A percentile compares a stretch with the other conserved stretches of the same genome.
phyloP scores from a whole-genome alignment of 2,888 invertebrate species.

The Tuta absoluta region DNA sequence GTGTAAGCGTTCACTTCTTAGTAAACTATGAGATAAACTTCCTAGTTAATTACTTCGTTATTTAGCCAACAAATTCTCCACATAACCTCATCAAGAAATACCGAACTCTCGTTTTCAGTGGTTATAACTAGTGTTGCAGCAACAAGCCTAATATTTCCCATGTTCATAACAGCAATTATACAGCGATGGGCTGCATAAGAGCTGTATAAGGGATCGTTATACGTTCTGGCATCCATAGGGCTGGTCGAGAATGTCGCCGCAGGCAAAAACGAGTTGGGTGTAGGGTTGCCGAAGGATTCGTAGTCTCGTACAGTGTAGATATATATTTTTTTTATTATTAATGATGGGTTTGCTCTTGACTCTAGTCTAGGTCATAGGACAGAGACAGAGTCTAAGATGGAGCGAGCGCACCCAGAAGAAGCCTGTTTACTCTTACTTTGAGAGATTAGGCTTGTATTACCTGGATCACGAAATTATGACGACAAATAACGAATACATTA shows the following conservation, averaged over 20 bases:
- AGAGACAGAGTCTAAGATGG: no score
- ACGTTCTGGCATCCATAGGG: constrained; percentile 16
- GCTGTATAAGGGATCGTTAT: constrained; percentile 16
- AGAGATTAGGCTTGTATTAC: no score
- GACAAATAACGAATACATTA: background rate
- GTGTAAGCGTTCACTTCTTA: background rate
- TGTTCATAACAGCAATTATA: constrained; percentile 19
- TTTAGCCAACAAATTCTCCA: background rate
- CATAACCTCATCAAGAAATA: constrained; percentile 14
- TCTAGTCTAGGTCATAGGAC: no score
- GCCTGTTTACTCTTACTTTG: no score
- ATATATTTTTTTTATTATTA: no score
- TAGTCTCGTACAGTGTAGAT: background rate
- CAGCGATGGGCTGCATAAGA: background rate
- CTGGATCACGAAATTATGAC: no score
- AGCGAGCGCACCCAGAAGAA: no score
- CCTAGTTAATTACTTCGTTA: background rate
- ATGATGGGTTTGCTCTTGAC: no score
- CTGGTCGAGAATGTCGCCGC: constrained; percentile 20
- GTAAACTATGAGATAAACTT: background rate
- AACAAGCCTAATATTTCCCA: constrained; percentile 11
- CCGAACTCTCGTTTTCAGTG: constrained; percentile 11
- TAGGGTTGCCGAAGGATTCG: background rate
- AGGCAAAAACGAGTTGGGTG: constrained; percentile 10
- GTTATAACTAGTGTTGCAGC: background rate